These are phyloP conservation scores for Labeo rohita DNA, from an alignment of 2,113 vertebrate species.

Conservation along the genomic window DNA sequence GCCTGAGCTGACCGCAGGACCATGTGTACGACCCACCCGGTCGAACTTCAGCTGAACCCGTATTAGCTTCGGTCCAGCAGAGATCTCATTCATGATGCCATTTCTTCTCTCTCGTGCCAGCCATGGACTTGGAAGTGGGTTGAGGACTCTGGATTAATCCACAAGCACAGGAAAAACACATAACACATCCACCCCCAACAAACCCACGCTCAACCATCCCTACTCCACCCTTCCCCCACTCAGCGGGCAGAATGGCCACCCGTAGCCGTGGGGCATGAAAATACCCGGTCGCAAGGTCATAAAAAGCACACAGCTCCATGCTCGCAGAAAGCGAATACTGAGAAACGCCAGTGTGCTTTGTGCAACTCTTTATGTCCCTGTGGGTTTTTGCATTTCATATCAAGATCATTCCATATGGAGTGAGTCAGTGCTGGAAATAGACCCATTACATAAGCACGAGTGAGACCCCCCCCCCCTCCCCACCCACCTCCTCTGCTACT, in stretches of 20 bases:
- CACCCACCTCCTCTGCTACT: slow-evolving; percentile 26
- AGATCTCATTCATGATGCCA: slow-evolving; percentile 22
- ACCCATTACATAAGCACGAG: slow-evolving; percentile 58
- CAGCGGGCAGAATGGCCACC: slow-evolving; percentile 33
- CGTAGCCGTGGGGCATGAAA: not conserved
- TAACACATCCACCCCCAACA: slow-evolving; percentile 42
- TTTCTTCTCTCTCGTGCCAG: slow-evolving; percentile 35
- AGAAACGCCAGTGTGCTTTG: slow-evolving; percentile 42
- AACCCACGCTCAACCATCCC: slow-evolving; percentile 14
- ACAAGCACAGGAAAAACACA: slow-evolving; percentile 7
- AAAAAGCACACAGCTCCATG: slow-evolving; percentile 31
- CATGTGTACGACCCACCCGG: not conserved
- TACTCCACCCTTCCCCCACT: slow-evolving; percentile 18
- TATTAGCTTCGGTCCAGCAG: slow-evolving; percentile 4
- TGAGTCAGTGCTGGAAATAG: slow-evolving; percentile 59
- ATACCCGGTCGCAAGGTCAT: slow-evolving; percentile 53
- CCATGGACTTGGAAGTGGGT: slow-evolving; percentile 44
- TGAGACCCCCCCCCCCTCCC: slow-evolving; percentile 38
- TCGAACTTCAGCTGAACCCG: slow-evolving; percentile 41
- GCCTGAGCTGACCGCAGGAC: not conserved
- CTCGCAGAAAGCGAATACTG: slow-evolving; percentile 19
- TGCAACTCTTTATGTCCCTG: slow-evolving; percentile 37
- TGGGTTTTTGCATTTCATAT: slow-evolving; percentile 57
- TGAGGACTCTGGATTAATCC: slow-evolving; percentile 56
- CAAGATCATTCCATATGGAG: slow-evolving; percentile 60